phyloP scores from a whole-genome alignment of 2,113 vertebrate species.

The Hepsetus odoe region DNA sequence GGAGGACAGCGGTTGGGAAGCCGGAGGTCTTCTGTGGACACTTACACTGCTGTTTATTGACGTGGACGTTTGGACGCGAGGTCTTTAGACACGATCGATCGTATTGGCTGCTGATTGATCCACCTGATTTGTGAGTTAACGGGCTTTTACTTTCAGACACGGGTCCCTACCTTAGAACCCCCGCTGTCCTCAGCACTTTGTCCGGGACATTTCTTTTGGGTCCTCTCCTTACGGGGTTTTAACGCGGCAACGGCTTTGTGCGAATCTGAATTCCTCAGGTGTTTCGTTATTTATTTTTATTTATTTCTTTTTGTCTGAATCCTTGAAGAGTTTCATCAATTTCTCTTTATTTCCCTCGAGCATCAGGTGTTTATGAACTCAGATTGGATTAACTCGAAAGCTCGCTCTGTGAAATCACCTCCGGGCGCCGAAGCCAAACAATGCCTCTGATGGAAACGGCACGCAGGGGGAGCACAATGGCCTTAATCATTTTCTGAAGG shows the following conservation, averaged over 20 bases:
- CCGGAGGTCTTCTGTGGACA: too few species aligned
- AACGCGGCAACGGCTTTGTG: not conserved
- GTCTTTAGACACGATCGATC: too few species aligned
- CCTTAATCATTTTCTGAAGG: slow-evolving; percentile 25
- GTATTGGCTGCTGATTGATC: too few species aligned
- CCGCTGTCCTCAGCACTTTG: too few species aligned
- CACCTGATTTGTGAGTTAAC: too few species aligned
- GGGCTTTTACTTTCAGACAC: too few species aligned
- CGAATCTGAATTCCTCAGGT: not conserved
- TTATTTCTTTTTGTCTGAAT: slow-evolving; percentile 1
- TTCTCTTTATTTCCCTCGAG: slow-evolving; percentile 53
- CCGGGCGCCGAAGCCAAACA: slow-evolving; percentile 55
- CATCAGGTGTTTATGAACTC: slow-evolving; percentile 59
- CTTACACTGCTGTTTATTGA: too few species aligned
- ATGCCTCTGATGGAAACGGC: slow-evolving; percentile 25
- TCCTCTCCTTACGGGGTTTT: too few species aligned
- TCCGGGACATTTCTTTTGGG: too few species aligned
- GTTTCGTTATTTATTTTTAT: slow-evolving; percentile 1
- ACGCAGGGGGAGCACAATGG: slow-evolving; percentile 36
- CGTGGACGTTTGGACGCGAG: too few species aligned
- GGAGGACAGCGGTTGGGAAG: too few species aligned
- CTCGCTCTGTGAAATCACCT: slow-evolving; percentile 63
- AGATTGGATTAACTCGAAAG: slow-evolving; percentile 59
- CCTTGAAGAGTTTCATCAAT: slow-evolving; percentile 26
- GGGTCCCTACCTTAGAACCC: too few species aligned